Evolutionary conservation across 2,113 vertebrate species (phyloP).

Genomic region (Chionis minor): DNA sequence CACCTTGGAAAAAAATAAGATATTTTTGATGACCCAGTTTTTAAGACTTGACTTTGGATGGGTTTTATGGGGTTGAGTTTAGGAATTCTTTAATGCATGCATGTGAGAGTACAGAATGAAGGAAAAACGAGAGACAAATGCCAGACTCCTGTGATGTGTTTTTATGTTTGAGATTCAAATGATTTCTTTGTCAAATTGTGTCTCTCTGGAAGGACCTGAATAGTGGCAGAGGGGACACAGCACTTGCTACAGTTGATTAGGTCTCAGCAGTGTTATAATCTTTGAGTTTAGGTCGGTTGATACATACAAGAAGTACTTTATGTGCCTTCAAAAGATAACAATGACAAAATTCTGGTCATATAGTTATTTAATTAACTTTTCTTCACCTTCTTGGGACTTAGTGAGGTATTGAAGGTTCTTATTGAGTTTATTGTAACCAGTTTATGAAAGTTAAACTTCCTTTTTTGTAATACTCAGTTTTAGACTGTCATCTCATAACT

Average conservation of each 20-base stretch:
- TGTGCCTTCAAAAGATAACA: neutral
- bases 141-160: neutral
- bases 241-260: neutral
- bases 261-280: neutral
- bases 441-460: constrained; percentile 55
- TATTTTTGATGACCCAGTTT: neutral
- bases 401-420: constrained; percentile 15
- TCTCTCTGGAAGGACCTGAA: neutral
- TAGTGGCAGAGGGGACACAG: neutral
- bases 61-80: neutral
- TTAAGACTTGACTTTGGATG: neutral
- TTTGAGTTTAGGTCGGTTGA: neutral
- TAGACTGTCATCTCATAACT: constrained; percentile 57
- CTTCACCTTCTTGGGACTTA: constrained; percentile 21
- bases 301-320: neutral
- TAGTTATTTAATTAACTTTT: neutral
- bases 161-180: neutral
- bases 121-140: neutral
- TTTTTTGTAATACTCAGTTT: constrained; percentile 34
- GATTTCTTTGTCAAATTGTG: neutral
- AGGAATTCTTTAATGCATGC: neutral
- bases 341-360: neutral
- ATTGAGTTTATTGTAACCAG: constrained; percentile 13
- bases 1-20: neutral
- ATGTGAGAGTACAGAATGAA: neutral